Conservation (phyloP, 2,113 vertebrate species). For the Oreochromis aureus region DNA sequence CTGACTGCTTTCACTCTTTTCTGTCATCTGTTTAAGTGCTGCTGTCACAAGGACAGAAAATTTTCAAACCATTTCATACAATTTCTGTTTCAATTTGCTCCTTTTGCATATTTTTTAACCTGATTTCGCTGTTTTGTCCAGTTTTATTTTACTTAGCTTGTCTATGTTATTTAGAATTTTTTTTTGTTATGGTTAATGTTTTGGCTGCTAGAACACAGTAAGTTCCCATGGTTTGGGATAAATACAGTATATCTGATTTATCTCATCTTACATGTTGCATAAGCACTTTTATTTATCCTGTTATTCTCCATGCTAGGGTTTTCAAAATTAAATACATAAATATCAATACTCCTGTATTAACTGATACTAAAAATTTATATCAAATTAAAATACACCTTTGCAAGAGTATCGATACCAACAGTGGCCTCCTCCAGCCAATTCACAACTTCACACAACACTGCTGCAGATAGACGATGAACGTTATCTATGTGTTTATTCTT, state of each 20-base stretch:
- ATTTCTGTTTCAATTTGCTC: not conserved
- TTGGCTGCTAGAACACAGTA: not conserved
- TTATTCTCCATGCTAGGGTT: not conserved
- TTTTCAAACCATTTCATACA: not conserved
- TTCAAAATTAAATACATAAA: not conserved
- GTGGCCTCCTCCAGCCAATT: not conserved
- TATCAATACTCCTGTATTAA: not conserved
- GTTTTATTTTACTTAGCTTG: not conserved
- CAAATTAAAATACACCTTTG: not conserved
- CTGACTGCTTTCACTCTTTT: not conserved
- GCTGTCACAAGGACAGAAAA: not conserved
- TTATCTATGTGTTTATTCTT: not conserved
- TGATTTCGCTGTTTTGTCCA: not conserved
- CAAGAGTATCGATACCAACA: not conserved
- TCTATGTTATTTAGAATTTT: not conserved
- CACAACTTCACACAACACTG: not conserved
- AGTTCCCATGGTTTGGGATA: not conserved
- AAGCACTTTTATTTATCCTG: not conserved
- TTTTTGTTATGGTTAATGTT: not conserved
- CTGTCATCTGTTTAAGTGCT: not conserved
- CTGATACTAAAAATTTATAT: not conserved
- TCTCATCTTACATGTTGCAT: not conserved
- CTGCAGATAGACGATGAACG: fast-evolving
- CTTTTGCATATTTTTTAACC: not conserved
- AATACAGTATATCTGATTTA: not conserved